Conservation (phyloP, 2,797 vertebrate species). For the Helostoma temminkii region DNA sequence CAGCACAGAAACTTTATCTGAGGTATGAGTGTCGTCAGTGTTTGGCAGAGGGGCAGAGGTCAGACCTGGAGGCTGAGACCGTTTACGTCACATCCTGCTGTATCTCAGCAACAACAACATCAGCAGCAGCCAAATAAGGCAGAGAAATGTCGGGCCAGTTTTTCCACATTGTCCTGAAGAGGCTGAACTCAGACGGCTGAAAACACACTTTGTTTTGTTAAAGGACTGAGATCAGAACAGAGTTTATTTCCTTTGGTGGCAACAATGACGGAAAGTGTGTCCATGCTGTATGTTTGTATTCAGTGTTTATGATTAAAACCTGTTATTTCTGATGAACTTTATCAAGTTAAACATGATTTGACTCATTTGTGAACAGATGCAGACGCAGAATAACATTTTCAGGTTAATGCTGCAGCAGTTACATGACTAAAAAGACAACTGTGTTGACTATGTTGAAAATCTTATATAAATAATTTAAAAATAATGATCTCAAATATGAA, state of each 20-base stretch:
- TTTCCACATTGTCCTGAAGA: conserved; percentile 44
- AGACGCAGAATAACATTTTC: too few relatives aligned
- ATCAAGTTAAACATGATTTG: too few relatives aligned
- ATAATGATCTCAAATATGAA: too few relatives aligned
- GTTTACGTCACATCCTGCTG: conserved; percentile 61
- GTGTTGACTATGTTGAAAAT: too few relatives aligned
- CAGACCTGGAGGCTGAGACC: conserved; percentile 25
- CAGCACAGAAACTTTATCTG: not conserved
- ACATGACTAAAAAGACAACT: too few relatives aligned
- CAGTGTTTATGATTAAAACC: too few relatives aligned
- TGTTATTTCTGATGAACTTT: too few relatives aligned
- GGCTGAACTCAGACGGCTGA: conserved; percentile 20
- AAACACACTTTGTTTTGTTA: conserved; percentile 45
- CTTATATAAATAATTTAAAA: too few relatives aligned
- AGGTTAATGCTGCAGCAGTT: too few relatives aligned
- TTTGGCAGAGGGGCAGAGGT: conserved; percentile 17
- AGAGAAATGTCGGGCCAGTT: conserved; percentile 38
- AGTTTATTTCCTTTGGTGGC: conserved; percentile 40
- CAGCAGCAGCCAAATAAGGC: conserved; percentile 49
- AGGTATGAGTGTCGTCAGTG: not conserved
- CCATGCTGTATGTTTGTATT: too few relatives aligned
- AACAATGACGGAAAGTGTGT: conserved; percentile 1
- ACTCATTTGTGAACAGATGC: too few relatives aligned
- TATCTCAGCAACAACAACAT: conserved; percentile 29
- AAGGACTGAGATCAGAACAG: conserved; percentile 22